phyloP scores from a whole-genome alignment of 1,140 invertebrate genomes.

The Andrena cerasifolii region DNA sequence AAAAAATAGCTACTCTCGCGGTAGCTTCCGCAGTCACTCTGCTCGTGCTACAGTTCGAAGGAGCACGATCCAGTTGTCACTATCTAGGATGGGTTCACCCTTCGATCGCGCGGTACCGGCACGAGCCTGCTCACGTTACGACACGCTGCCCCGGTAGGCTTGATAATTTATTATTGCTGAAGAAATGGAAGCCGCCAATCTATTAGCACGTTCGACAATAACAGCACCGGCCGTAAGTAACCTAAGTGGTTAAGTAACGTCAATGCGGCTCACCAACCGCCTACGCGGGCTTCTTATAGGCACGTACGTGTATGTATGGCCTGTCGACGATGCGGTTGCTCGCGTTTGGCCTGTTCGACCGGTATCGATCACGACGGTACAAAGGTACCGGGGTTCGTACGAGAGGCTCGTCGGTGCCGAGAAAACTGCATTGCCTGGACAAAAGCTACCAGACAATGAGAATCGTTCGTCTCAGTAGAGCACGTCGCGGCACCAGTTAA shows the following conservation, averaged over 20 bases:
- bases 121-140: conserved; percentile 44
- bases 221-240: conserved; percentile 68
- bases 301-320: conserved; percentile 1
- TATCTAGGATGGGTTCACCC: not conserved
- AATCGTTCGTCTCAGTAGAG: no score
- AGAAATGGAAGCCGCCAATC: conserved; percentile 74
- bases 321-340: not conserved
- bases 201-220: conserved; percentile 76
- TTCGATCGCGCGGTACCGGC: conserved; percentile 15
- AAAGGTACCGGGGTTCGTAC: not conserved
- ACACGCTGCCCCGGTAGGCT: conserved; percentile 50
- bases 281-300: conserved; percentile 68
- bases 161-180: conserved; percentile 74
- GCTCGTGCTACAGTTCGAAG: not conserved
- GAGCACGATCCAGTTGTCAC: conserved; percentile 21
- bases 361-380: conserved; percentile 68
- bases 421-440: conserved; percentile 6
- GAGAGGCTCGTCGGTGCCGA: not conserved
- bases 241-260: conserved; percentile 74
- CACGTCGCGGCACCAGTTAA: no score
- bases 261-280: conserved; percentile 64
- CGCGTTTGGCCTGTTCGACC: conserved; percentile 41
- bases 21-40: not conserved
- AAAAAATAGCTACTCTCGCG: not conserved
- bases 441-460: not conserved